These are phyloP conservation scores for Enoplosus armatus DNA, from an alignment of 2,797 vertebrate genomes.

Conservation along the genomic window DNA sequence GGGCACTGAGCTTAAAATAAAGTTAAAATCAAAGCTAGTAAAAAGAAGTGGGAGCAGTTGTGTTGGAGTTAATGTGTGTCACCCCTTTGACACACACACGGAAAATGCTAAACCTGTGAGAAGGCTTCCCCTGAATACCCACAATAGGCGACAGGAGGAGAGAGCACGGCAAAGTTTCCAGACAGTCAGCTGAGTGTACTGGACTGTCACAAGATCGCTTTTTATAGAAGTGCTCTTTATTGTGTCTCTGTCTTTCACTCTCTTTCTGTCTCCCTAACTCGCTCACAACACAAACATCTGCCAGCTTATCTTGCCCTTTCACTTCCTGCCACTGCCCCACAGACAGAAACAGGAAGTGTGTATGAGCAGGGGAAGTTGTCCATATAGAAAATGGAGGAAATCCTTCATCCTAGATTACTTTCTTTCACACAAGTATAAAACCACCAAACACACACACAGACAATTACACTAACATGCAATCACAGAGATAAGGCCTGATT, in stretches of 20 bases:
- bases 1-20: slow-evolving; percentile 19
- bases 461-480: slow-evolving; percentile 43
- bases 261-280: not conserved
- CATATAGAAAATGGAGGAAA: slow-evolving; percentile 68
- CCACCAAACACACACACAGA: not conserved
- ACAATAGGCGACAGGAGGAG: slow-evolving; percentile 29
- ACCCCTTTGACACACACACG: not conserved
- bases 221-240: slow-evolving; percentile 72
- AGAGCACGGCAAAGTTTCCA: slow-evolving; percentile 63
- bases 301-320: slow-evolving; percentile 54
- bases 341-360: slow-evolving; percentile 68
- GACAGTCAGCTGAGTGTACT: slow-evolving; percentile 73
- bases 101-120: slow-evolving; percentile 9
- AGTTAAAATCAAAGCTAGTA: slow-evolving; percentile 2
- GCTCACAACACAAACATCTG: slow-evolving; percentile 27
- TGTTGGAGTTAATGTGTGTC: slow-evolving; percentile 9
- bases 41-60: slow-evolving; percentile 4
- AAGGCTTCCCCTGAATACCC: slow-evolving; percentile 33
- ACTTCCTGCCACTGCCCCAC: slow-evolving; percentile 43
- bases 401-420: slow-evolving; percentile 60
- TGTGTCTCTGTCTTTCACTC: slow-evolving; percentile 29
- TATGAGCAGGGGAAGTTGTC: slow-evolving; percentile 65
- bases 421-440: slow-evolving; percentile 37
- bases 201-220: slow-evolving; percentile 76
- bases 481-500: slow-evolving; percentile 46